phyloP scores from a whole-genome alignment of 2,888 invertebrate genomes.

The Arctia plantaginis region DNA sequence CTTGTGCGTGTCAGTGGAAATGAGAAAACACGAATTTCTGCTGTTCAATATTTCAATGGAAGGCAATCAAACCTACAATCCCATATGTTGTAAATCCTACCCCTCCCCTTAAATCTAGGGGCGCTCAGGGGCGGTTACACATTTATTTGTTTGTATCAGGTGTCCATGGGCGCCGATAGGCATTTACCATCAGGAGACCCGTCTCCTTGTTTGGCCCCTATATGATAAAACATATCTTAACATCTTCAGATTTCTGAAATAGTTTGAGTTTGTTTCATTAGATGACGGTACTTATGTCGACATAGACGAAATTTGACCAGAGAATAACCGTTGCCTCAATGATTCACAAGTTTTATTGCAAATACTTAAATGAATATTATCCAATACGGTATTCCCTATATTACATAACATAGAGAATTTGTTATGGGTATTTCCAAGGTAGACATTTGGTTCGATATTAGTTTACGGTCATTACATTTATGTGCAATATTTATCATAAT shows the following conservation, averaged over 20 bases:
- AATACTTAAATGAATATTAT: neutral
- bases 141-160: no score
- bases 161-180: no score
- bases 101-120: no score
- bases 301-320: neutral
- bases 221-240: no score
- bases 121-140: no score
- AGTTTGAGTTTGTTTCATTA: neutral
- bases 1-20: no score
- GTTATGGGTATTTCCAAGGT: constrained; percentile 7
- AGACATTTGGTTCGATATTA: neutral
- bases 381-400: constrained; percentile 2
- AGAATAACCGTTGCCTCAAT: neutral
- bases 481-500: neutral
- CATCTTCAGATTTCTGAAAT: neutral
- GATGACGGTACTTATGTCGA: neutral
- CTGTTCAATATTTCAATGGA: no score
- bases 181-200: no score
- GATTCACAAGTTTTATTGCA: neutral
- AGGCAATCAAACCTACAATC: no score
- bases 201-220: no score
- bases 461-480: neutral
- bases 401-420: constrained; percentile 7
- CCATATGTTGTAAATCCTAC: no score
- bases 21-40: no score